Percentiles rank a stretch among this genome's conserved stretches.
Conservation (phyloP, 1,140 invertebrate genomes). For the Rhizoglyphus robini region DNA sequence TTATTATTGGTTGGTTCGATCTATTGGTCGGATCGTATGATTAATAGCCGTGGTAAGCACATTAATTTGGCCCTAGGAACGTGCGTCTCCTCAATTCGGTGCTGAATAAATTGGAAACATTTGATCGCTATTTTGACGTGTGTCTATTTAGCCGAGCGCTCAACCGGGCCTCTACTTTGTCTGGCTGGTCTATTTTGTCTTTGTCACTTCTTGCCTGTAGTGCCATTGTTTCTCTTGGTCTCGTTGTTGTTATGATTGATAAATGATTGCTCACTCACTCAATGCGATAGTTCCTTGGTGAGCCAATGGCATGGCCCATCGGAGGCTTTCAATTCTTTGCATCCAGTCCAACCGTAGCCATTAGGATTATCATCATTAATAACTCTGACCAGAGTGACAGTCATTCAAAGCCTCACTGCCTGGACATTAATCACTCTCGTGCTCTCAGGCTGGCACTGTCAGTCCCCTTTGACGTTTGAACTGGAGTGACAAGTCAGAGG, state of each 20-base stretch:
- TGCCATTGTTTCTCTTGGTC: background rate
- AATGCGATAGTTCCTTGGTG: background rate
- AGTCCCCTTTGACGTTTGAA: background rate
- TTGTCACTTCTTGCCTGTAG: background rate
- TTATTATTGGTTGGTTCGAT: slow-evolving; percentile 5
- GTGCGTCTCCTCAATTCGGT: no score
- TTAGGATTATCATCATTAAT: background rate
- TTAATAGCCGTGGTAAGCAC: slow-evolving; percentile 2
- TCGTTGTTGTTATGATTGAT: background rate
- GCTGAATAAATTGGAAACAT: no score
- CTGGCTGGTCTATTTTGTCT: background rate
- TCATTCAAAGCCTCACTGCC: background rate
- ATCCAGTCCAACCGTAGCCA: background rate
- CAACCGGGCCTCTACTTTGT: no score
- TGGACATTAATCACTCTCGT: background rate
- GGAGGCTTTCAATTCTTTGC: background rate
- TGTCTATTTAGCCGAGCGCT: background rate
- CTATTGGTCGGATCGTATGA: background rate
- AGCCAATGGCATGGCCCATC: no score
- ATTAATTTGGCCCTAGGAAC: background rate
- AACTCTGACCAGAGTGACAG: background rate
- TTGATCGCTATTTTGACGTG: slow-evolving; percentile 15
- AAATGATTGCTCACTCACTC: background rate
- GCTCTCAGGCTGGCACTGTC: background rate
- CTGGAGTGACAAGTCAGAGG: no score